Percentiles rank a stretch among this genome's conserved stretches.
phyloP scores from a whole-genome alignment of 2,113 vertebrate species.

The Onychorhynchus coronatus region DNA sequence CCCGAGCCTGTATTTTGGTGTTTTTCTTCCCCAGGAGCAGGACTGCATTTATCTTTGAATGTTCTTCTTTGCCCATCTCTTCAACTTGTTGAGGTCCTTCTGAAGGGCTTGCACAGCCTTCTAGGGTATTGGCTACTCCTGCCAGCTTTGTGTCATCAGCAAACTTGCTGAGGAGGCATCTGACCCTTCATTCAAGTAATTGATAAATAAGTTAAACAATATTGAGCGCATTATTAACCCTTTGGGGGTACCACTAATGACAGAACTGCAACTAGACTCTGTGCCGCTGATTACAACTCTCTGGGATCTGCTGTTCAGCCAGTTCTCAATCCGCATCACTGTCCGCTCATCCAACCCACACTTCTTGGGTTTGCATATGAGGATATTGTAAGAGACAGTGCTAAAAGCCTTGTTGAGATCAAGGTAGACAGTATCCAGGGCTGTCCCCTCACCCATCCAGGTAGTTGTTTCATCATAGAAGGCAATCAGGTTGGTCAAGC shows the following conservation, averaged over 20 bases:
- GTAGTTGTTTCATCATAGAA: not conserved
- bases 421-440: not conserved
- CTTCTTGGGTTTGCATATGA: not conserved
- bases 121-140: rapidly evolving
- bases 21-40: not conserved
- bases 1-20: not conserved
- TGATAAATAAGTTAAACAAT: not conserved
- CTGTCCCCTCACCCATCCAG: not conserved
- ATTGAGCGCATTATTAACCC: not conserved
- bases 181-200: not conserved
- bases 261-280: not conserved
- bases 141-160: not conserved
- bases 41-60: not conserved
- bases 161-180: not conserved
- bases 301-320: not conserved
- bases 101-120: not conserved
- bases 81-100: no score
- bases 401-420: not conserved
- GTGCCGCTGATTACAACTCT: no score
- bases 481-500: not conserved
- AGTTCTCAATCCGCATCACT: not conserved
- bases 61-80: not conserved
- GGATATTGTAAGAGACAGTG: not conserved
- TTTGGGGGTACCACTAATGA: no score
- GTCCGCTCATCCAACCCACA: no score